A percentile compares a stretch with the other conserved stretches of the same genome.
Evolutionary conservation across 2,888 invertebrate species (phyloP).

Genomic region (Leptinotarsa rubiginosa): DNA sequence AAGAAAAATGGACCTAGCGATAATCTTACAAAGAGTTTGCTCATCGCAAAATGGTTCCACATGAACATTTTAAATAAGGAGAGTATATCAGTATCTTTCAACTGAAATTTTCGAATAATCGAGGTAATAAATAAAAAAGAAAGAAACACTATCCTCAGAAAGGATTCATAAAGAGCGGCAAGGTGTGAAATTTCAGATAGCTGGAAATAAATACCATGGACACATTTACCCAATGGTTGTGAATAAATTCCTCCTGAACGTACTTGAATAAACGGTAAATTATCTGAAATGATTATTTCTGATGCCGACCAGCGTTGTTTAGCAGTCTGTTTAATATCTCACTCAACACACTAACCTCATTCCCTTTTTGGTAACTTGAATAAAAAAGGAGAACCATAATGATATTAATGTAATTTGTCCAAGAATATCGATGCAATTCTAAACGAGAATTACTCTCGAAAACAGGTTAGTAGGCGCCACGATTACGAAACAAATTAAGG

Average conservation of each 20-base stretch:
- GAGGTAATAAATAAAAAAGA: no score
- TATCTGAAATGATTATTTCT: slow-evolving; percentile 10
- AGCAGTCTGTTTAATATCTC: slow-evolving; percentile 16
- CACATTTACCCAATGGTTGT: no score
- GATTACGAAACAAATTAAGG: slow-evolving; percentile 16
- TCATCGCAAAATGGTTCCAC: no score
- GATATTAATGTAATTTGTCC: slow-evolving; percentile 20
- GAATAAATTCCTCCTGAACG: not conserved
- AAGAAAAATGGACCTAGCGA: no score
- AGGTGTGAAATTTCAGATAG: no score
- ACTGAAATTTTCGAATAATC: no score
- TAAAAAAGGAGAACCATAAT: slow-evolving; percentile 22
- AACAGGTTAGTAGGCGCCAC: slow-evolving; percentile 20
- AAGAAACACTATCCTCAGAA: no score
- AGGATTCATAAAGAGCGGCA: no score
- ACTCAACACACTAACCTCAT: slow-evolving; percentile 21
- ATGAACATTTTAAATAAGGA: no score
- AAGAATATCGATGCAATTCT: slow-evolving; percentile 21
- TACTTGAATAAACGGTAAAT: not conserved
- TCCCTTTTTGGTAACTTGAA: slow-evolving; percentile 22
- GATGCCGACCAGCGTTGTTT: slow-evolving; percentile 1
- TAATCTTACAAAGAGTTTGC: no score
- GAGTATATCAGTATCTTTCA: no score
- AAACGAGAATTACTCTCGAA: slow-evolving; percentile 14
- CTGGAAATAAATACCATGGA: no score